Conservation (phyloP, 2,797 vertebrate species). For the Pangasius djambal region DNA sequence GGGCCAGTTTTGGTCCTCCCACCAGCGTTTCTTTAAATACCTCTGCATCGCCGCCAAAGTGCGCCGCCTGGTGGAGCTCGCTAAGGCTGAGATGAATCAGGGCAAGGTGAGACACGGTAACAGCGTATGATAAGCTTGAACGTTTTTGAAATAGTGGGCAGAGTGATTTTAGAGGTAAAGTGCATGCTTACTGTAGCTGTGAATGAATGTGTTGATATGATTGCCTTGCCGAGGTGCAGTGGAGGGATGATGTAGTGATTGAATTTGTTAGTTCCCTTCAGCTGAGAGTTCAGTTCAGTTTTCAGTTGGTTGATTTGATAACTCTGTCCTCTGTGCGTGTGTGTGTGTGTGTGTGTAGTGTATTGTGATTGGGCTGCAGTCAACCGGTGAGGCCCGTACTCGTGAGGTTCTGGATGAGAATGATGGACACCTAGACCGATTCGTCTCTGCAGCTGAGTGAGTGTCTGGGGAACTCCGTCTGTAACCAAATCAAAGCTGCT, state of each 20-base stretch:
- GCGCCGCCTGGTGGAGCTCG: conserved; percentile 90
- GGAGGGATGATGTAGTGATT: neutral
- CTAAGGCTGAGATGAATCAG: conserved; percentile 82
- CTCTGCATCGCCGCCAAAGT: conserved; percentile 97
- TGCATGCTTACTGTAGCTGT: neutral
- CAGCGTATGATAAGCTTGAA: neutral
- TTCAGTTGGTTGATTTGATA: neutral
- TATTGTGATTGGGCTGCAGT: conserved; percentile 95
- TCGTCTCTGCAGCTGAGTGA: conserved; percentile 96
- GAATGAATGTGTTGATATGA: neutral
- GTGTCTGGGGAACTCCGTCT: conserved; percentile 58
- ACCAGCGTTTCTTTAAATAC: conserved; percentile 99
- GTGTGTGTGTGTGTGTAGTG: conserved; percentile 74
- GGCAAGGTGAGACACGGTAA: conserved; percentile 80
- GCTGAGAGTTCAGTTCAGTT: neutral
- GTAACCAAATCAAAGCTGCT: neutral
- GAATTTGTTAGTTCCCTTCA: neutral
- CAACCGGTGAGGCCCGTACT: conserved; percentile 94
- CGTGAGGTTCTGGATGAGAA: conserved; percentile 96
- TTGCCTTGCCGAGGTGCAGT: neutral
- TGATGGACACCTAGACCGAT: conserved; percentile 91
- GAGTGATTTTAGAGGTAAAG: neutral
- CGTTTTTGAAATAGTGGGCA: neutral
- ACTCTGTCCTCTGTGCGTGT: neutral
- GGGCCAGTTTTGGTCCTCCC: conserved; percentile 98